Conservation (phyloP, 2,113 vertebrate species). For the Plecturocebus donacophilus region DNA sequence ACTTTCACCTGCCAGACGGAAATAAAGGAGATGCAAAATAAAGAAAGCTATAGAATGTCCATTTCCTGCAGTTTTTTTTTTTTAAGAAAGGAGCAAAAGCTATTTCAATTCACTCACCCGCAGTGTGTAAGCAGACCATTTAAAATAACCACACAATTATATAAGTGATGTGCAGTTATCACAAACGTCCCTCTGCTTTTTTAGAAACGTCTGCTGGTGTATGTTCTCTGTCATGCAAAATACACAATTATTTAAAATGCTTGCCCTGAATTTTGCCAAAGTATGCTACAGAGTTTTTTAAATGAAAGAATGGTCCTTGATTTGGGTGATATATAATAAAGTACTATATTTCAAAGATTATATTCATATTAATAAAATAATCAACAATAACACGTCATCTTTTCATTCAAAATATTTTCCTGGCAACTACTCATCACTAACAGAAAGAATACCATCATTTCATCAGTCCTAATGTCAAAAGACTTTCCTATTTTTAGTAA, state of each 20-base stretch:
- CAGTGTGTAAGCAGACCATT: not conserved
- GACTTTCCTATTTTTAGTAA: slow-evolving; percentile 51
- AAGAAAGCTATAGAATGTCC: slow-evolving; percentile 10
- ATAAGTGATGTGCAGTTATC: not conserved
- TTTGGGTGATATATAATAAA: not conserved
- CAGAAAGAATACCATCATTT: slow-evolving; percentile 47
- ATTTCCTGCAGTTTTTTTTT: not conserved
- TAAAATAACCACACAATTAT: not conserved
- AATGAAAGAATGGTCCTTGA: not conserved
- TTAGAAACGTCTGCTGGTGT: not conserved
- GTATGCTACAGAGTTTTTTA: not conserved
- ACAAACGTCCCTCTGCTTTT: not conserved
- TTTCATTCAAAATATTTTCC: slow-evolving; percentile 54
- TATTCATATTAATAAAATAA: not conserved
- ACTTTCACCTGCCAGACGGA: slow-evolving; percentile 35
- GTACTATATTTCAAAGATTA: not conserved
- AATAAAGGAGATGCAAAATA: slow-evolving; percentile 42
- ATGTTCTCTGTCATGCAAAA: not conserved
- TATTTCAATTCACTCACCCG: not conserved
- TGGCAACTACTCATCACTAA: not conserved
- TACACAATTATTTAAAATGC: not conserved
- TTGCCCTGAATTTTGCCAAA: not conserved
- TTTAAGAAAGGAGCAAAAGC: not conserved
- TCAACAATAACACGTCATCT: slow-evolving; percentile 21
- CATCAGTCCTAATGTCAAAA: slow-evolving; percentile 8